Conservation (phyloP, 2,113 vertebrate genomes). For the Mirounga angustirostris region DNA sequence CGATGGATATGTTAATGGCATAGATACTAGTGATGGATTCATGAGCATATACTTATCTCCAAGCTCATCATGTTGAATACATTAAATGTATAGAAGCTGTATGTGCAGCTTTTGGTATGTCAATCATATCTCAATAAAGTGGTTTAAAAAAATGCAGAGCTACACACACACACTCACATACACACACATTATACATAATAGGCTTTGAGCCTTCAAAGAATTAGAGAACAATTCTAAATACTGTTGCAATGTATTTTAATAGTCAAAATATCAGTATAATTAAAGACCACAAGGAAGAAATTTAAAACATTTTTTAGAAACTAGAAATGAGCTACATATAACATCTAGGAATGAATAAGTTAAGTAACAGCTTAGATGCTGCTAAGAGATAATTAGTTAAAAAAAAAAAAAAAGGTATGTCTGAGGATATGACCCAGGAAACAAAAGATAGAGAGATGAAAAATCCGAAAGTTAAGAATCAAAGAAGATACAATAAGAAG, state of each 20-base stretch:
- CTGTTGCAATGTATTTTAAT: not conserved
- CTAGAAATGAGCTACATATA: not conserved
- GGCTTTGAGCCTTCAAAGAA: not conserved
- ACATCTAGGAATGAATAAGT: not conserved
- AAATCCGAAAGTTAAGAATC: not conserved
- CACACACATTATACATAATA: not conserved
- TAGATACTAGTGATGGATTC: not conserved
- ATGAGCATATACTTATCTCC: not conserved
- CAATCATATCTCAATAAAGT: not conserved
- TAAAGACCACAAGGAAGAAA: slow-evolving; percentile 38
- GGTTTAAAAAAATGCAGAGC: not conserved
- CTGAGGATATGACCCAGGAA: slow-evolving; percentile 4
- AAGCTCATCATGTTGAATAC: not conserved
- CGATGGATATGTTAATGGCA: not conserved
- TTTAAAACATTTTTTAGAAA: slow-evolving; percentile 2
- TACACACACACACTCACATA: not conserved
- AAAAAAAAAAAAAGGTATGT: not conserved
- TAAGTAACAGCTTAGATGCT: not conserved
- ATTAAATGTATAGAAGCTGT: not conserved
- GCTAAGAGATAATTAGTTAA: not conserved
- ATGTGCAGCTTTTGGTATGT: not conserved
- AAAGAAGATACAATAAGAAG: not conserved
- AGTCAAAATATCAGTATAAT: not conserved
- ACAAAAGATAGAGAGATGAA: not conserved
- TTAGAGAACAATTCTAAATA: slow-evolving; percentile 19